These are phyloP conservation scores for Toxotes lorentzi DNA, from an alignment of 2,797 vertebrate genomes.

Conservation along the genomic window DNA sequence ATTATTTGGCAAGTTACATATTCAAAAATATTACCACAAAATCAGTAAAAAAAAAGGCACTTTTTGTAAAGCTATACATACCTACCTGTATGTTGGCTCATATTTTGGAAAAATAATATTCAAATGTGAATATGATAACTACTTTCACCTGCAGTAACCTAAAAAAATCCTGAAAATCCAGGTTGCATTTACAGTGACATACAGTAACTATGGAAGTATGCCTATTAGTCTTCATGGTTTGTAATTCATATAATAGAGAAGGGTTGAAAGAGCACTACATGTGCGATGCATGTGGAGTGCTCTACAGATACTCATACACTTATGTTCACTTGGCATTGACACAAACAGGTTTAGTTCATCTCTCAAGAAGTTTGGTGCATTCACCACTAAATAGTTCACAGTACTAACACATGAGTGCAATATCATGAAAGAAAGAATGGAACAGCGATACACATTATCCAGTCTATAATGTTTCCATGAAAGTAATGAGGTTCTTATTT, in stretches of 20 bases:
- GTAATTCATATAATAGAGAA: not conserved
- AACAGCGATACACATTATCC: not conserved
- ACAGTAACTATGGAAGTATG: not conserved
- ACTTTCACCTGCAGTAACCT: not conserved
- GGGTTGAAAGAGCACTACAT: not conserved
- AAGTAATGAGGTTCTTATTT: slow-evolving; percentile 21
- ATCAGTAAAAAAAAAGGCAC: slow-evolving; percentile 9
- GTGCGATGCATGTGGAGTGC: not conserved
- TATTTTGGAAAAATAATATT: not conserved
- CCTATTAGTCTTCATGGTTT: not conserved
- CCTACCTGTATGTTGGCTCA: not conserved
- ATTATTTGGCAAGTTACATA: slow-evolving; percentile 16
- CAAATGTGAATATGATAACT: not conserved
- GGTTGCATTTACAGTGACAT: not conserved
- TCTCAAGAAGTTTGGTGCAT: not conserved
- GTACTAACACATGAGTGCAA: not conserved
- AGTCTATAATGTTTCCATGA: not conserved
- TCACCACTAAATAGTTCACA: not conserved
- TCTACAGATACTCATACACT: not conserved
- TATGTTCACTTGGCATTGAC: not conserved
- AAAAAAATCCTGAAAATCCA: not conserved
- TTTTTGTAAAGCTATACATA: not conserved
- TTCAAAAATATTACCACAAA: slow-evolving; percentile 7
- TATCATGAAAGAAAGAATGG: not conserved
- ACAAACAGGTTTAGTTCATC: not conserved